A percentile compares a stretch with the other conserved stretches of the same genome.
These are phyloP conservation scores for Tenualosa ilisha DNA, from an alignment of 2,797 vertebrate species.

Conservation along the genomic window DNA sequence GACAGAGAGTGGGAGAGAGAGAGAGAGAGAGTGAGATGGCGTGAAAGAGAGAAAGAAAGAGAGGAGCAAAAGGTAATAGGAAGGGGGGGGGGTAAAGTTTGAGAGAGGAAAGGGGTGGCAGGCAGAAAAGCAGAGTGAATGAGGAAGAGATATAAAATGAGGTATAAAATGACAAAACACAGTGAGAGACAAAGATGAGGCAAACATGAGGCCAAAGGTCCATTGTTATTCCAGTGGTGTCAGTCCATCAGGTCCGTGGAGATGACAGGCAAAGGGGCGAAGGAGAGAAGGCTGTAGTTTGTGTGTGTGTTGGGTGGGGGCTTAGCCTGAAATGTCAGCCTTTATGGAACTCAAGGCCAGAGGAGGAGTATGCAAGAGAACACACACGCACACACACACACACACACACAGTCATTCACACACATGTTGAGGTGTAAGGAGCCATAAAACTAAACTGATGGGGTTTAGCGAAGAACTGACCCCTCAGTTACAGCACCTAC, in stretches of 20 bases:
- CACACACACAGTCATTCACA: neutral
- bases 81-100: neutral
- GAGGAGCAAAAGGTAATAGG: too few species aligned
- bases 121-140: neutral
- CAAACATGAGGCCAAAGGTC: neutral
- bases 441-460: neutral
- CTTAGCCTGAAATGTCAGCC: neutral
- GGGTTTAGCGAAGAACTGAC: neutral
- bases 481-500: neutral
- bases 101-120: neutral
- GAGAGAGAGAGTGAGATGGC: slow-evolving; percentile 1
- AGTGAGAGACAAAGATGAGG: neutral
- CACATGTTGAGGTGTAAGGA: neutral
- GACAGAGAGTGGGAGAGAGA: slow-evolving; percentile 22
- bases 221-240: neutral
- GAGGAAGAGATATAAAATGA: too few species aligned
- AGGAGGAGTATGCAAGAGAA: neutral
- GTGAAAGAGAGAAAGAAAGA: slow-evolving; percentile 15
- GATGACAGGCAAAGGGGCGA: neutral
- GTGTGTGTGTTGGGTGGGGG: neutral
- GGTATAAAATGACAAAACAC: neutral
- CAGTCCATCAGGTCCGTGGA: neutral
- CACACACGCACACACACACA: neutral
- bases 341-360: too few species aligned
- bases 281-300: too few species aligned